These are phyloP conservation scores for Drosophila melanica DNA, from an alignment of 1,140 invertebrate genomes.

Conservation along the genomic window DNA sequence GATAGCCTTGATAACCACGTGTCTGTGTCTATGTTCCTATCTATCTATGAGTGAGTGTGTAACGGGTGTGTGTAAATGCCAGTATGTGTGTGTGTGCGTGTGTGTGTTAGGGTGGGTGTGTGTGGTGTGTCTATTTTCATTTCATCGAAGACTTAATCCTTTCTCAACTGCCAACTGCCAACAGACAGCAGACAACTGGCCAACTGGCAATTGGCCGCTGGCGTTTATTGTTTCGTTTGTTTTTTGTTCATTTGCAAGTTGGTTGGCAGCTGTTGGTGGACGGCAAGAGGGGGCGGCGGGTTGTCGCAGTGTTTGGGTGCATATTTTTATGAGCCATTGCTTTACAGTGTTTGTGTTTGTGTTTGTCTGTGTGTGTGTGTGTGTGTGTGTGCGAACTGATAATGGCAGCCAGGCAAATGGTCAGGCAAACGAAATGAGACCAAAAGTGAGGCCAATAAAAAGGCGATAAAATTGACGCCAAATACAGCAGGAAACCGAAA, in stretches of 20 bases:
- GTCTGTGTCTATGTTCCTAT: neutral
- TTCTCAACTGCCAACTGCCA: conserved; percentile 49
- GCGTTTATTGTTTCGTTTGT: conserved; percentile 31
- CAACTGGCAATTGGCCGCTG: conserved; percentile 30
- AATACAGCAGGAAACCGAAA: conserved; percentile 34
- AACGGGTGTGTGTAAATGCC: too few species aligned
- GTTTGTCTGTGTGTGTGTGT: conserved; percentile 12
- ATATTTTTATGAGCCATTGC: conserved; percentile 72
- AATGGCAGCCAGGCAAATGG: conserved; percentile 49
- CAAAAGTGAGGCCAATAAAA: conserved; percentile 81
- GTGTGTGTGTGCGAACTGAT: conserved; percentile 47
- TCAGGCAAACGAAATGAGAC: conserved; percentile 66
- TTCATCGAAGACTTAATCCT: conserved; percentile 79
- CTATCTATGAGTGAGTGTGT: neutral
- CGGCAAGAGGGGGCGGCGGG: neutral
- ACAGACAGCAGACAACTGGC: neutral
- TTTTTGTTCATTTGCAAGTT: conserved; percentile 40
- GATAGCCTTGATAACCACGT: conserved; percentile 17
- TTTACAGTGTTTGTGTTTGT: conserved; percentile 40
- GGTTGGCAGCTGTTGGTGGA: neutral
- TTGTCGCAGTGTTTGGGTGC: conserved; percentile 20
- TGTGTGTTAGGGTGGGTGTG: conserved; percentile 15
- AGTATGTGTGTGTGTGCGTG: neutral
- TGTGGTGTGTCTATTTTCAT: conserved; percentile 38
- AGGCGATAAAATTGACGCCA: conserved; percentile 77